Conservation (phyloP, 2,797 vertebrate species). For the Gorsachius magnificus region DNA sequence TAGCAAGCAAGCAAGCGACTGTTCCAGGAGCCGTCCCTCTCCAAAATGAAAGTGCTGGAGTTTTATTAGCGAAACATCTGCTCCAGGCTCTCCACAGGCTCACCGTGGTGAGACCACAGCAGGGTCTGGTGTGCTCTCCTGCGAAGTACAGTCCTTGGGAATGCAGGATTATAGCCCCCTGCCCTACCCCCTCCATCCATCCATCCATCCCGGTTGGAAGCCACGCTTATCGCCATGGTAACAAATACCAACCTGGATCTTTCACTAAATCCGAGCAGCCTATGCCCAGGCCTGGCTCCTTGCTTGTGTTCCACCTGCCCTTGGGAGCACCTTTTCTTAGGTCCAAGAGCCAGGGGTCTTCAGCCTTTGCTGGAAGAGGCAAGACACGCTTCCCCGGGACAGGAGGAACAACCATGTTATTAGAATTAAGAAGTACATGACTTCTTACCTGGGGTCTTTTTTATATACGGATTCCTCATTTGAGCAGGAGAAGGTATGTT, state of each 20-base stretch:
- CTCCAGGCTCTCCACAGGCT: not conserved
- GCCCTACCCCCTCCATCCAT: not conserved
- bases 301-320: not conserved
- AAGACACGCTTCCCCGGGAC: accelerated
- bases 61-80: not conserved
- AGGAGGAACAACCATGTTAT: not conserved
- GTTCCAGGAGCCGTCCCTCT: not conserved
- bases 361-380: not conserved
- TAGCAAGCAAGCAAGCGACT: too few relatives aligned
- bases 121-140: not conserved
- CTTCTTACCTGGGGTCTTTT: not conserved
- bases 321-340: not conserved
- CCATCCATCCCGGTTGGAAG: not conserved
- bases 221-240: accelerated
- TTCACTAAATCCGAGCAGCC: not conserved
- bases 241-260: accelerated
- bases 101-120: accelerated
- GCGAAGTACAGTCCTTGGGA: not conserved
- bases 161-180: not conserved
- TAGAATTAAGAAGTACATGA: not conserved
- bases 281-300: not conserved
- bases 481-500: not conserved
- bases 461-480: not conserved
- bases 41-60: not conserved
- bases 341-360: not conserved